These are phyloP conservation scores for Aldabrachelys gigantea DNA, from an alignment of 2,113 vertebrate genomes.

Conservation along the genomic window DNA sequence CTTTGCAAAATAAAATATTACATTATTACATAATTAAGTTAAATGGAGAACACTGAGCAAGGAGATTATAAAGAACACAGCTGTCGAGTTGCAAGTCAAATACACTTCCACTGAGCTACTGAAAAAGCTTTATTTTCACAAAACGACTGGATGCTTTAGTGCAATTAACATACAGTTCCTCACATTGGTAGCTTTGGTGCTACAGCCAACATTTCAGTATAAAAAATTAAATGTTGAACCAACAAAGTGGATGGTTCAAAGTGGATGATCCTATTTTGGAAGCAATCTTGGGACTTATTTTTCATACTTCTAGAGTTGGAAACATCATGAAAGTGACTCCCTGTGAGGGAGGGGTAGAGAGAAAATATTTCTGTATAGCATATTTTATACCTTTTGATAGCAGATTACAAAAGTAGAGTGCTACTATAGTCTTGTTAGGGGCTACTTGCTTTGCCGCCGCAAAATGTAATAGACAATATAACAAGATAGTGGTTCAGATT, in stretches of 20 bases:
- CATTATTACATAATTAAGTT: neutral
- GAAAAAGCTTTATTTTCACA: neutral
- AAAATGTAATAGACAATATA: neutral
- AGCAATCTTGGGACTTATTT: neutral
- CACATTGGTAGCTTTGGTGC: neutral
- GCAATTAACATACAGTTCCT: slow-evolving; percentile 20
- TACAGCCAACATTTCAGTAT: neutral
- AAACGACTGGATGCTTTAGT: neutral
- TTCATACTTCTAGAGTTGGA: neutral
- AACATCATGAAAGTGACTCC: neutral
- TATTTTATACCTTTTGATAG: neutral
- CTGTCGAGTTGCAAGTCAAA: slow-evolving; percentile 4
- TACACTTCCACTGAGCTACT: neutral
- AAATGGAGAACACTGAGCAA: neutral
- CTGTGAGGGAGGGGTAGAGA: neutral
- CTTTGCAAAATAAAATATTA: neutral
- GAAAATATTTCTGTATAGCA: neutral
- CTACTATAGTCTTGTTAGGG: neutral
- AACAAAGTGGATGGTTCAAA: neutral
- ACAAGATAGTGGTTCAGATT: neutral
- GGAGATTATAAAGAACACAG: neutral
- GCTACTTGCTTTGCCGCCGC: neutral
- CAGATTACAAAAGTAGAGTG: neutral
- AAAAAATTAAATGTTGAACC: neutral
- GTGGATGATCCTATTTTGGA: neutral